These are phyloP conservation scores for Calameuta filiformis DNA, from an alignment of 2,888 invertebrate species.

Conservation along the genomic window DNA sequence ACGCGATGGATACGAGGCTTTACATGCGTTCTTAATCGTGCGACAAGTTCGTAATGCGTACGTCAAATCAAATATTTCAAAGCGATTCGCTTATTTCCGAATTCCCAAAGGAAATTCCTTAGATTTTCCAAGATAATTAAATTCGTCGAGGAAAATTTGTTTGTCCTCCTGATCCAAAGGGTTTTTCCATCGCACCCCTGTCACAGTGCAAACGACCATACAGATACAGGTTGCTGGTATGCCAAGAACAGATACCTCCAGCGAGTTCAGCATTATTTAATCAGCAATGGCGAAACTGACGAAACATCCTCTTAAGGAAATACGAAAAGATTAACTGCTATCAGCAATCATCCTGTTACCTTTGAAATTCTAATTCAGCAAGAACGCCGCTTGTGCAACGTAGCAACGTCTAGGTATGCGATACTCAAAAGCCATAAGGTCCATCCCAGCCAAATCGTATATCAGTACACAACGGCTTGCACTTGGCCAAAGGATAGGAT, in stretches of 20 bases:
- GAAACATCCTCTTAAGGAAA: neutral
- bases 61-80: neutral
- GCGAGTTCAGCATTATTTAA: neutral
- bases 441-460: neutral
- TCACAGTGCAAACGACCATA: neutral
- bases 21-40: neutral
- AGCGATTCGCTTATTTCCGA: neutral
- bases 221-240: neutral
- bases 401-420: neutral
- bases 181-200: neutral
- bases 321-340: neutral
- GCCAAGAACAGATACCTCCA: neutral
- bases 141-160: neutral
- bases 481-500: neutral
- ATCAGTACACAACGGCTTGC: neutral
- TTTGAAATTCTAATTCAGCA: neutral
- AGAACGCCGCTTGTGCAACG: neutral
- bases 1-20: neutral
- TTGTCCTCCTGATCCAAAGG: neutral
- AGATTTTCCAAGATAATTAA: neutral
- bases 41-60: neutral
- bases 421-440: neutral
- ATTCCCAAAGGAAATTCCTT: neutral
- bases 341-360: neutral
- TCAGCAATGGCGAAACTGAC: neutral